Percentiles rank a stretch among this genome's conserved stretches.
These are phyloP conservation scores for Drosophila hamatofila DNA, from an alignment of 2,888 invertebrate species.

Conservation along the genomic window DNA sequence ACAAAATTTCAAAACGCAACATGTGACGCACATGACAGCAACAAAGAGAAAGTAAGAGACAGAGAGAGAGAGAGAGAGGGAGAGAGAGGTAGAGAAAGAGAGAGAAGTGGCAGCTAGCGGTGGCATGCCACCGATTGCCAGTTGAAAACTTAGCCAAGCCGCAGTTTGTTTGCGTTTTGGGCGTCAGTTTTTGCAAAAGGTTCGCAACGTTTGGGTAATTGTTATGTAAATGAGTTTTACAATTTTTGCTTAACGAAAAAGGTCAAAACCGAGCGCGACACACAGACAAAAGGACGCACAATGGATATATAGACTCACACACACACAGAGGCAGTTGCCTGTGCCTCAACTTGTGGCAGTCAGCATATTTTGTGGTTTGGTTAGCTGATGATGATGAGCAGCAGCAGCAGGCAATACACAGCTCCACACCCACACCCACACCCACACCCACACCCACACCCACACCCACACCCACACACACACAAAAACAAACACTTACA, in stretches of 20 bases:
- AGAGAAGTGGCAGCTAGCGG: no score
- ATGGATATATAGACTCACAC: conserved; percentile 13
- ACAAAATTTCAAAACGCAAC: conserved; percentile 41
- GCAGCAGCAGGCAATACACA: conserved; percentile 4
- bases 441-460: not conserved
- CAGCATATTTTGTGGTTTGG: conserved; percentile 62
- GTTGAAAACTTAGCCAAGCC: conserved; percentile 38
- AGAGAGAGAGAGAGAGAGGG: not conserved
- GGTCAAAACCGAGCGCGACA: conserved; percentile 59
- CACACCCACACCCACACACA: not conserved
- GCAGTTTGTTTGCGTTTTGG: conserved; percentile 14
- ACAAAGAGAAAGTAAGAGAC: no score
- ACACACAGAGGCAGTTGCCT: conserved; percentile 1
- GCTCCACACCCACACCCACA: not conserved
- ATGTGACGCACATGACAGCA: conserved; percentile 46
- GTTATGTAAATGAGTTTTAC: conserved; percentile 80
- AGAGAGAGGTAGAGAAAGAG: not conserved
- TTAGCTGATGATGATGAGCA: conserved; percentile 35
- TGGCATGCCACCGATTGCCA: conserved; percentile 3
- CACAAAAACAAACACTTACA: conserved; percentile 3
- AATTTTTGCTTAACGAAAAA: conserved; percentile 75
- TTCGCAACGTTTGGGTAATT: conserved; percentile 65
- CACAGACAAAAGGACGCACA: conserved; percentile 26
- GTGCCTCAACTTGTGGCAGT: conserved; percentile 56
- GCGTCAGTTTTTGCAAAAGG: conserved; percentile 44